phyloP scores from a whole-genome alignment of 2,888 invertebrate species.

The Agrochola macilenta region DNA sequence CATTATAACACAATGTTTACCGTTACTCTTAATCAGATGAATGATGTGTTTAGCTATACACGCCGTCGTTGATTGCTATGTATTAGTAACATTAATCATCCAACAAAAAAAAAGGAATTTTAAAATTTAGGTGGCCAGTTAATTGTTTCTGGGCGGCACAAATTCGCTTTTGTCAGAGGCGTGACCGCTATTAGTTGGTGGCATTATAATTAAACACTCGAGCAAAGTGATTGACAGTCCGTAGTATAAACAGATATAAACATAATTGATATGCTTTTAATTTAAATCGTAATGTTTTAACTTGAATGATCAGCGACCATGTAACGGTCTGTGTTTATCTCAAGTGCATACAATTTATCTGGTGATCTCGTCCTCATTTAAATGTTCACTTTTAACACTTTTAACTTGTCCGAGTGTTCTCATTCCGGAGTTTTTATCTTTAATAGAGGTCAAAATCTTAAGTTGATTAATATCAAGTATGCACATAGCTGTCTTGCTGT shows the following conservation, averaged over 20 bases:
- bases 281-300: constrained; percentile 76
- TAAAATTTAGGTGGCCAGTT: constrained; percentile 64
- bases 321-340: constrained; percentile 74
- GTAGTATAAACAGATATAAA: constrained; percentile 74
- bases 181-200: constrained; percentile 71
- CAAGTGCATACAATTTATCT: constrained; percentile 72
- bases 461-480: constrained; percentile 74
- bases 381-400: constrained; percentile 73
- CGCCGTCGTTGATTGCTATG: constrained; percentile 72
- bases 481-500: constrained; percentile 66
- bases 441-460: constrained; percentile 71
- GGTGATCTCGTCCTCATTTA: constrained; percentile 74
- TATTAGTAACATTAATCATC: constrained; percentile 78
- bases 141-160: constrained; percentile 74
- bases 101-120: constrained; percentile 59
- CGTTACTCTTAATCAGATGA: constrained; percentile 77
- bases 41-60: constrained; percentile 73
- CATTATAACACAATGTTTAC: constrained; percentile 76
- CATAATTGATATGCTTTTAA: constrained; percentile 80
- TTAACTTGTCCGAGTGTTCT: constrained; percentile 70
- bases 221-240: constrained; percentile 76
- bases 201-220: constrained; percentile 72
- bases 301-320: constrained; percentile 73
- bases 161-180: constrained; percentile 73
- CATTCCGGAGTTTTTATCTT: constrained; percentile 67